A percentile compares a stretch with the other conserved stretches of the same genome.
phyloP scores from a whole-genome alignment of 2,888 invertebrate species.

The Apodemia zela region DNA sequence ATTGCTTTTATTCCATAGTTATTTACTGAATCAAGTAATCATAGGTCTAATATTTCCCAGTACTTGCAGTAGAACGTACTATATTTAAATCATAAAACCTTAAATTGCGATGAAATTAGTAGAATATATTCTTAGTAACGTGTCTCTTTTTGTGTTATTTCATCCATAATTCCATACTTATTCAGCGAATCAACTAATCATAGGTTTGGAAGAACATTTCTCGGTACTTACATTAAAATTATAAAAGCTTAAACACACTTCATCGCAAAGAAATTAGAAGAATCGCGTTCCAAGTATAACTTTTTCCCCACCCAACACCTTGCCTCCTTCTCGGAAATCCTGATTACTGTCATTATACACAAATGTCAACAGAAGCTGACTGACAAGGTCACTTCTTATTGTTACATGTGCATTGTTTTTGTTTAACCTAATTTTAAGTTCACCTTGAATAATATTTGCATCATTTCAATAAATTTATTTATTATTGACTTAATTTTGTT shows the following conservation, averaged over 20 bases:
- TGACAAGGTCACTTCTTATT: constrained; percentile 30
- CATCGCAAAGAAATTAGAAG: constrained; percentile 23
- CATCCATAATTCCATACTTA: neutral
- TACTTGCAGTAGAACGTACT: neutral
- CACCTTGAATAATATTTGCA: too few species aligned
- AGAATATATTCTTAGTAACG: neutral
- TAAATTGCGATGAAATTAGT: neutral
- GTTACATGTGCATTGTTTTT: constrained; percentile 18
- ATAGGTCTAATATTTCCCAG: neutral
- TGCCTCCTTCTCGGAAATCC: constrained; percentile 35
- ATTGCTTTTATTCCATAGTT: neutral
- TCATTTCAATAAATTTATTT: too few species aligned
- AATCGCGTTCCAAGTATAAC: constrained; percentile 19
- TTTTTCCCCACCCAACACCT: constrained; percentile 24
- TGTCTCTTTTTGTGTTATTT: neutral
- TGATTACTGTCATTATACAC: constrained; percentile 37
- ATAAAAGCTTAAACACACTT: constrained; percentile 6
- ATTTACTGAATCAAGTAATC: neutral
- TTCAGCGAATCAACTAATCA: constrained; percentile 1
- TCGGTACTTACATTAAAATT: constrained; percentile 10
- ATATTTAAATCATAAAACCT: constrained; percentile 3
- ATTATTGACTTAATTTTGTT: too few species aligned
- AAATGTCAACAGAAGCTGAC: constrained; percentile 36
- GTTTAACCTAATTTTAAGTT: constrained; percentile 5
- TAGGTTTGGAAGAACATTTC: constrained; percentile 1